These are phyloP conservation scores for Cairina moschata DNA, from an alignment of 2,113 vertebrate genomes.

Conservation along the genomic window DNA sequence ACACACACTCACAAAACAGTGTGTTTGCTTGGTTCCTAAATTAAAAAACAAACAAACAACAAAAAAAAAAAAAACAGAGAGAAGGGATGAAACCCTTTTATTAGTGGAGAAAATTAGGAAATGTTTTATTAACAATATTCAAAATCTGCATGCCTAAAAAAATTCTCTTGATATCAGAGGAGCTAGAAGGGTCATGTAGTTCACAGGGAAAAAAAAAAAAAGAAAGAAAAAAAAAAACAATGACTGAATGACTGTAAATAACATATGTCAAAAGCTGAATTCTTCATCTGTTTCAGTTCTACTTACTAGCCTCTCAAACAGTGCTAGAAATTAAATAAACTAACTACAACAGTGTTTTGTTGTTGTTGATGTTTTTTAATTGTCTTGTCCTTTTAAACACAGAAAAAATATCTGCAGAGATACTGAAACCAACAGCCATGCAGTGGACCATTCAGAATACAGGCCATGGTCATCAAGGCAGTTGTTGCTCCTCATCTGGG, in stretches of 20 bases:
- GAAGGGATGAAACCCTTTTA: not conserved
- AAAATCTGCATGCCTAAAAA: not conserved
- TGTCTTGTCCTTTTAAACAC: not conserved
- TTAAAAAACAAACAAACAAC: not conserved
- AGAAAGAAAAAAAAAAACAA: not conserved
- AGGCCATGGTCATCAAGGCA: rapidly evolving
- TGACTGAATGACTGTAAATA: not conserved
- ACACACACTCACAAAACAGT: not conserved
- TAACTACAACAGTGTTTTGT: not conserved
- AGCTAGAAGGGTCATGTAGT: not conserved
- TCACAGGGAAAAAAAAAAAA: not conserved
- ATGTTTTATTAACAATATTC: not conserved
- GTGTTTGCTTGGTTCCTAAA: not conserved
- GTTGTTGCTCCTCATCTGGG: not conserved
- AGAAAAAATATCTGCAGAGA: not conserved
- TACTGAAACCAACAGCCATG: not conserved
- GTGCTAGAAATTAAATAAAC: not conserved
- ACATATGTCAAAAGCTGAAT: not conserved
- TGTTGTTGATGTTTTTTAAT: not conserved
- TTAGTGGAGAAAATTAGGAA: not conserved
- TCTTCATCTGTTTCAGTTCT: not conserved
- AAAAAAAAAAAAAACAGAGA: not conserved
- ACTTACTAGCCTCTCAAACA: not conserved
- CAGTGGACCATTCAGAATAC: not conserved
- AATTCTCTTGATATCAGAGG: not conserved